Conservation (phyloP, 2,113 vertebrate genomes). For the Gymnogyps californianus region DNA sequence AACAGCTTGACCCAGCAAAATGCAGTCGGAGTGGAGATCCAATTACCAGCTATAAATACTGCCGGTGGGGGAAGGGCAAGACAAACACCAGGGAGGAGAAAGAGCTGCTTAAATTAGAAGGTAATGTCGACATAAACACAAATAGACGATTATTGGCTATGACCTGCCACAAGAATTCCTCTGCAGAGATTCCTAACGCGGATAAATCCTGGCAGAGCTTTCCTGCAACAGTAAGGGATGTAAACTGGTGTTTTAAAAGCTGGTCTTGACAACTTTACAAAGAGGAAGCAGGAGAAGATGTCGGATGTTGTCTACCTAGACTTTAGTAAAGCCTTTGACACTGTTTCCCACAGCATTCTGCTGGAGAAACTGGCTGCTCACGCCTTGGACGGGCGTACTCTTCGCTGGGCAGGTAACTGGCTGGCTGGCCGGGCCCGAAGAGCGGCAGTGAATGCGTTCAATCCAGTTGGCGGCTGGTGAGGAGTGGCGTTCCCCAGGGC, state of each 20-base stretch:
- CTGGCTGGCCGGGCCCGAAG: too few species aligned
- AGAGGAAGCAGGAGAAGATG: not conserved
- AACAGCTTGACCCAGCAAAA: not conserved
- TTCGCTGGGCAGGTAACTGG: too few species aligned
- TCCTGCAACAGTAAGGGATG: not conserved
- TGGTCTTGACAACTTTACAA: fast-evolving
- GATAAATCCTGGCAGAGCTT: not conserved
- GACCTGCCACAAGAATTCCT: not conserved
- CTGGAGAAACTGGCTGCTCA: not conserved
- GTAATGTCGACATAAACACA: not conserved
- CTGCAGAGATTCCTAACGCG: fast-evolving
- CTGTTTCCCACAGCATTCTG: too few species aligned
- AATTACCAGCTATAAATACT: not conserved
- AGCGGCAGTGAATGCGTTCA: too few species aligned
- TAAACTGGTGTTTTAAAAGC: not conserved
- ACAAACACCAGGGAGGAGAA: not conserved
- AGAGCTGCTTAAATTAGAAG: not conserved
- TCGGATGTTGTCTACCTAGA: not conserved
- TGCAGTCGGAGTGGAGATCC: fast-evolving
- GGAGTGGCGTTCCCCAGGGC: too few species aligned
- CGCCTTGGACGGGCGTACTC: too few species aligned
- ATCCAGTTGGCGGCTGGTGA: too few species aligned
- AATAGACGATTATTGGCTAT: fast-evolving
- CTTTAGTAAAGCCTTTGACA: too few species aligned
- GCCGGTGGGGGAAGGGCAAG: not conserved